phyloP scores from a whole-genome alignment of 2,113 vertebrate species.

The Porphyrio hochstetteri region DNA sequence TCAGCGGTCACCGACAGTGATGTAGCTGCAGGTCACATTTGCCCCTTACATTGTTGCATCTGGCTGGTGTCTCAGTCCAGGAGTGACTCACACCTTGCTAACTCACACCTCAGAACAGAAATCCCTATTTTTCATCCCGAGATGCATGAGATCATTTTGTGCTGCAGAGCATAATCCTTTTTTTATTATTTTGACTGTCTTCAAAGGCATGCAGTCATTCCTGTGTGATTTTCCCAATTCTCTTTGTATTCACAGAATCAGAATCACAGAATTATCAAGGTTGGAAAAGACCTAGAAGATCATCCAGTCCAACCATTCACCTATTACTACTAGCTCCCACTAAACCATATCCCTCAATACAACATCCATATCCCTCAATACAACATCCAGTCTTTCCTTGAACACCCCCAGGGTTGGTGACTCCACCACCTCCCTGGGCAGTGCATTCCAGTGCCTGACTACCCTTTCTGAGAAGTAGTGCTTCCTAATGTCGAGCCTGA shows the following conservation, averaged over 20 bases:
- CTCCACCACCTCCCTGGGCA: no score
- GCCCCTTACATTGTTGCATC: not conserved
- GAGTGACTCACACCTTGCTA: slow-evolving; percentile 4
- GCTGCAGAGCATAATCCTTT: not conserved
- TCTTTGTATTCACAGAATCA: slow-evolving; percentile 12
- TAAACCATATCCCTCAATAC: no score
- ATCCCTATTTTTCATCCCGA: not conserved
- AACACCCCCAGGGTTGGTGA: no score
- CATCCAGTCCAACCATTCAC: no score
- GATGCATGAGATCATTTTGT: slow-evolving; percentile 3
- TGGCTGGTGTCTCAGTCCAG: not conserved
- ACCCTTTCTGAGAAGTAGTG: no score
- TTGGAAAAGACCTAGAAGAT: no score
- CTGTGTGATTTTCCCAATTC: not conserved
- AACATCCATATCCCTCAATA: no score
- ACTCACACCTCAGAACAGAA: not conserved
- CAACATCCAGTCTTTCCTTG: no score
- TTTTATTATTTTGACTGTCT: slow-evolving; percentile 36
- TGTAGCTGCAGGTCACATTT: not conserved
- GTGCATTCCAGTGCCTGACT: no score
- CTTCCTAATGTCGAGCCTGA: no score
- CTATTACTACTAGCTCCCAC: no score
- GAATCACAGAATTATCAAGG: no score
- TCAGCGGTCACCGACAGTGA: not conserved
- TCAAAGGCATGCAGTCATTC: not conserved